Percentiles rank a stretch among this genome's conserved stretches.
These are phyloP conservation scores for Thymelicus sylvestris DNA, from an alignment of 2,888 invertebrate genomes.

Conservation along the genomic window DNA sequence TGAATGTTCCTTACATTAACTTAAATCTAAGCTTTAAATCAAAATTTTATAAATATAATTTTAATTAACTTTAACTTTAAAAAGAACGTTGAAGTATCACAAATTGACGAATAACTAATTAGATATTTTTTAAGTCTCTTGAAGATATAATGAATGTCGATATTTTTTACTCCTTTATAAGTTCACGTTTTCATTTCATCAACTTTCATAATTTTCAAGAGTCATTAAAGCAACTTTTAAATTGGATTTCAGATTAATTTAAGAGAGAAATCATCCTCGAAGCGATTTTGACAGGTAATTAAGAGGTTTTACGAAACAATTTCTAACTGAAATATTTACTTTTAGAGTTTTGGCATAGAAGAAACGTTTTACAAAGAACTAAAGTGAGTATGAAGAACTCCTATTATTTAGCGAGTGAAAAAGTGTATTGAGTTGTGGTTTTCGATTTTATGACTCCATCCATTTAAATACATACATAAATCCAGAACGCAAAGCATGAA, in stretches of 20 bases:
- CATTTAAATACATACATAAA: too few relatives aligned
- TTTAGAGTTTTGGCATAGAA: conserved; percentile 10
- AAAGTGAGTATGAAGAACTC: too few relatives aligned
- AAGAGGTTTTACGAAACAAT: conserved; percentile 23
- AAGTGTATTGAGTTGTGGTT: too few relatives aligned
- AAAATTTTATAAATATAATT: too few relatives aligned
- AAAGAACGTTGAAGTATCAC: too few relatives aligned
- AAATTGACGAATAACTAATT: not conserved
- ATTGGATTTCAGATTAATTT: conserved; percentile 32
- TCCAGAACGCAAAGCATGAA: too few relatives aligned
- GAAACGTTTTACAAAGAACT: too few relatives aligned
- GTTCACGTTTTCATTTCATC: conserved; percentile 31
- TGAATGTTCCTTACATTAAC: too few relatives aligned
- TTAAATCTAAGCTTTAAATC: too few relatives aligned
- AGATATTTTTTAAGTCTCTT: conserved; percentile 1
- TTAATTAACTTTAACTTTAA: too few relatives aligned
- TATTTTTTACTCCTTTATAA: conserved; percentile 32
- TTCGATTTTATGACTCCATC: too few relatives aligned
- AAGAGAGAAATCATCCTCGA: conserved; percentile 30
- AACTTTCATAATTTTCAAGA: conserved; percentile 31
- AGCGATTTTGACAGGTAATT: conserved; percentile 34
- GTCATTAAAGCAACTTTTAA: conserved; percentile 35
- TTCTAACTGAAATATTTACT: conserved; percentile 36
- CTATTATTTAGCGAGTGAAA: too few relatives aligned
- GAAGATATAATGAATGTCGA: conserved; percentile 1